These are phyloP conservation scores for Candidula unifasciata DNA, from an alignment of 2,888 invertebrate genomes.

Conservation along the genomic window DNA sequence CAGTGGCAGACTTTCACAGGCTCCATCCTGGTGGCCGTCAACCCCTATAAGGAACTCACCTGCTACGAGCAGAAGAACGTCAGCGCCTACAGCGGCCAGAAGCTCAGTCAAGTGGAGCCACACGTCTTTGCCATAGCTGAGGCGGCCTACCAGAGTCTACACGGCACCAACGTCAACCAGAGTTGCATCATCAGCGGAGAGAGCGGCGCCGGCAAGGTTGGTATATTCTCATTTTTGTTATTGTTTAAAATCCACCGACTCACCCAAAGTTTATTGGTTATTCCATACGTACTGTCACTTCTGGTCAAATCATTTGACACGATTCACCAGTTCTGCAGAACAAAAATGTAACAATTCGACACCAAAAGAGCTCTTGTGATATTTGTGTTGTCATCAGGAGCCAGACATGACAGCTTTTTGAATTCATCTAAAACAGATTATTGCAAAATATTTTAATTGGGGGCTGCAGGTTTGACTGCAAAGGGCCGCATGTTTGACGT, in stretches of 20 bases:
- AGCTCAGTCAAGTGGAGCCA: slow-evolving; percentile 87
- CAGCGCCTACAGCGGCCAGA: slow-evolving; percentile 77
- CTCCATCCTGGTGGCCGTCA: slow-evolving; percentile 92
- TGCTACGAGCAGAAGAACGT: slow-evolving; percentile 85
- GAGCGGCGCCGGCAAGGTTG: slow-evolving; percentile 92
- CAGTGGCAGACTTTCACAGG: slow-evolving; percentile 89
- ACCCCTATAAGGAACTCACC: slow-evolving; percentile 95
- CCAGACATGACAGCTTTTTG: too few species aligned
- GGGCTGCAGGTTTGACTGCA: too few species aligned
- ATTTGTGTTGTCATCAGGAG: too few species aligned
- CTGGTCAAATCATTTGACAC: too few species aligned
- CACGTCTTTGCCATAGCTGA: slow-evolving; percentile 94
- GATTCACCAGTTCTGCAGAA: too few species aligned
- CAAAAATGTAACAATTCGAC: too few species aligned
- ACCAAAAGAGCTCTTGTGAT: too few species aligned
- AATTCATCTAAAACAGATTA: too few species aligned
- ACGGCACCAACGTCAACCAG: slow-evolving; percentile 83
- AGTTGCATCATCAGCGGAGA: slow-evolving; percentile 85
- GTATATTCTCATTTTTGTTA: background rate
- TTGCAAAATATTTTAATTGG: too few species aligned
- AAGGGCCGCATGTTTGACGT: too few species aligned
- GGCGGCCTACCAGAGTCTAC: slow-evolving; percentile 88
- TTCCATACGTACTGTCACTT: too few species aligned
- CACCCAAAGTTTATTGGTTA: too few species aligned
- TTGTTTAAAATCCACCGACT: background rate